A percentile compares a stretch with the other conserved stretches of the same genome.
Evolutionary conservation across 1,140 invertebrate genomes (phyloP).

Genomic region (Neodiprion fabricii): DNA sequence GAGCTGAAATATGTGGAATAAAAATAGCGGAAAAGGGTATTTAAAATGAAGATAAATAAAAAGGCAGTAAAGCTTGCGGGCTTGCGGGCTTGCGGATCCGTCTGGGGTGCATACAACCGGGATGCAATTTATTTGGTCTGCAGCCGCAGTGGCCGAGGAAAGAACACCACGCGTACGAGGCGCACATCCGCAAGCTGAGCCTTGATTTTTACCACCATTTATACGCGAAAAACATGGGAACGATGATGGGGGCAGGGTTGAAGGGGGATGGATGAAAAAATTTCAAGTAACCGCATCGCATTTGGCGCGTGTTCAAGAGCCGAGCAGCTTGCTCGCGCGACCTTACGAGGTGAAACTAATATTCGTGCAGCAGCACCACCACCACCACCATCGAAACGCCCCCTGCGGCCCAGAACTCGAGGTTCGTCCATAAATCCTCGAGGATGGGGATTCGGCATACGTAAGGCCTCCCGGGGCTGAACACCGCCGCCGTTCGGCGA

Average conservation of each 20-base stretch:
- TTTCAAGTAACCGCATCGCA: constrained; percentile 29
- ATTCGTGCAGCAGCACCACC: background rate
- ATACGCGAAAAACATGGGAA: constrained; percentile 22
- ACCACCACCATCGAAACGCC: no score
- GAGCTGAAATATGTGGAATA: no score
- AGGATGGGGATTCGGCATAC: constrained; percentile 4
- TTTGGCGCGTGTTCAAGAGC: constrained; percentile 42
- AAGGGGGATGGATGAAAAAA: constrained; percentile 24
- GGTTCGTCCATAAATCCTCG: background rate
- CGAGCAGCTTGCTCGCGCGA: background rate
- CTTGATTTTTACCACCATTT: constrained; percentile 36
- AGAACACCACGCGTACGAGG: no score
- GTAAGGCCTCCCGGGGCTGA: background rate
- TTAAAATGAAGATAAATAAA: no score
- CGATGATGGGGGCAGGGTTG: constrained; percentile 14
- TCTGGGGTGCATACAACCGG: no score
- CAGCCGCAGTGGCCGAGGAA: no score
- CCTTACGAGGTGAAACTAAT: constrained; percentile 4
- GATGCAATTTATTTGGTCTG: no score
- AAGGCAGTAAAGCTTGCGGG: no score
- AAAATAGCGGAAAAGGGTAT: no score
- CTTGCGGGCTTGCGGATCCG: no score
- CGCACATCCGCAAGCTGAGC: no score
- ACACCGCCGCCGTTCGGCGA: background rate
- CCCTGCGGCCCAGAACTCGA: background rate